A percentile compares a stretch with the other conserved stretches of the same genome.
These are phyloP conservation scores for Drosophila nr. perissopoda DNA, from an alignment of 2,888 invertebrate species.

Conservation along the genomic window DNA sequence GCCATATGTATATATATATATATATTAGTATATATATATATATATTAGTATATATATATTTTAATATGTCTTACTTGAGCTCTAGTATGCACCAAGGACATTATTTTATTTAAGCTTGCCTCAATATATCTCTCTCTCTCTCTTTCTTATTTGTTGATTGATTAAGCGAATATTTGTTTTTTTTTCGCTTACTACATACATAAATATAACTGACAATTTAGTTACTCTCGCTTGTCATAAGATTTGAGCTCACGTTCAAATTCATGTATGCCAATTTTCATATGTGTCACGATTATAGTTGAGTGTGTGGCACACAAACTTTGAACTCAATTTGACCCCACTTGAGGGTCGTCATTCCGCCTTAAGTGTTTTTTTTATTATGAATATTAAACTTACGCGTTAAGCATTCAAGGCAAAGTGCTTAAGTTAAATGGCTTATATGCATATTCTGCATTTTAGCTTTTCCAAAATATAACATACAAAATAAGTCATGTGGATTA, in stretches of 20 bases:
- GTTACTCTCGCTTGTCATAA: neutral
- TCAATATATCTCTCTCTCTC: neutral
- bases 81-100: too few relatives aligned
- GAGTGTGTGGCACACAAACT: neutral
- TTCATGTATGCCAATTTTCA: neutral
- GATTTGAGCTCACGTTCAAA: neutral
- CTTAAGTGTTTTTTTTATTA: neutral
- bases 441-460: neutral
- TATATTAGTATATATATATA: too few relatives aligned
- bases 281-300: neutral
- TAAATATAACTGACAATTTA: neutral
- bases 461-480: neutral
- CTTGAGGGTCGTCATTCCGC: neutral
- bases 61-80: too few relatives aligned
- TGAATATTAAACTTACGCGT: neutral
- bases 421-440: neutral
- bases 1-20: too few relatives aligned
- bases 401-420: neutral
- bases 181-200: neutral
- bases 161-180: neutral
- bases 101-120: neutral
- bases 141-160: neutral
- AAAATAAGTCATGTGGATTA: neutral
- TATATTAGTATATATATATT: too few relatives aligned
- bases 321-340: constrained; percentile 1